A percentile compares a stretch with the other conserved stretches of the same genome.
These are phyloP conservation scores for Siderastrea siderea DNA, from an alignment of 92 coral and sea anemone species.

Conservation along the genomic window DNA sequence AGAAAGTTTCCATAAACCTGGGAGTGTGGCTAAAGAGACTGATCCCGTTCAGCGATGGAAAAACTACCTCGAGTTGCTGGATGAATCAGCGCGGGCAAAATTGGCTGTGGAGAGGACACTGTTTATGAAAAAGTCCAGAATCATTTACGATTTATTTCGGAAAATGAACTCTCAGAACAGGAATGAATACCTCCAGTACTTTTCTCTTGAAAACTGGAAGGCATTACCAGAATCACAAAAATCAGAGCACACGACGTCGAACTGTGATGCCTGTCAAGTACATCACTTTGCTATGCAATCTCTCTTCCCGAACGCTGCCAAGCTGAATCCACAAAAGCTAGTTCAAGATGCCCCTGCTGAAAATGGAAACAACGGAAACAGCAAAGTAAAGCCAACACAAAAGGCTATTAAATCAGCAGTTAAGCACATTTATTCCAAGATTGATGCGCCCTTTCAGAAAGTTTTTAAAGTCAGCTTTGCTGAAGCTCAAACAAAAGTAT, in stretches of 20 bases:
- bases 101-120: constrained; percentile 16
- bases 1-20: constrained; percentile 21
- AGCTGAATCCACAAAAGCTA: too few relatives aligned
- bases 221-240: constrained; percentile 10
- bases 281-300: constrained; percentile 21
- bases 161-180: constrained; percentile 30
- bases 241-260: constrained; percentile 22
- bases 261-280: constrained; percentile 34
- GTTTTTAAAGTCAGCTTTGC: constrained; percentile 48
- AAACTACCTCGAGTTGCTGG: constrained; percentile 1
- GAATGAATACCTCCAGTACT: constrained; percentile 8
- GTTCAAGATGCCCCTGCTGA: not conserved
- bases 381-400: too few relatives aligned
- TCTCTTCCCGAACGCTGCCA: not conserved
- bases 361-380: not conserved
- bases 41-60: constrained; percentile 19
- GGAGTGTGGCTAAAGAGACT: not conserved
- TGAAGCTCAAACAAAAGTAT: constrained; percentile 48
- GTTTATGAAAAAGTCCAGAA: constrained; percentile 15
- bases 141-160: constrained; percentile 5
- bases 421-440: too few relatives aligned
- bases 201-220: constrained; percentile 25
- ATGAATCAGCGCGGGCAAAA: not conserved
- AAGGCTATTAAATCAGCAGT: too few relatives aligned
- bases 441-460: constrained; percentile 17